These are phyloP conservation scores for Loriculus beryllinus DNA, from an alignment of 2,797 vertebrate species.

Conservation along the genomic window DNA sequence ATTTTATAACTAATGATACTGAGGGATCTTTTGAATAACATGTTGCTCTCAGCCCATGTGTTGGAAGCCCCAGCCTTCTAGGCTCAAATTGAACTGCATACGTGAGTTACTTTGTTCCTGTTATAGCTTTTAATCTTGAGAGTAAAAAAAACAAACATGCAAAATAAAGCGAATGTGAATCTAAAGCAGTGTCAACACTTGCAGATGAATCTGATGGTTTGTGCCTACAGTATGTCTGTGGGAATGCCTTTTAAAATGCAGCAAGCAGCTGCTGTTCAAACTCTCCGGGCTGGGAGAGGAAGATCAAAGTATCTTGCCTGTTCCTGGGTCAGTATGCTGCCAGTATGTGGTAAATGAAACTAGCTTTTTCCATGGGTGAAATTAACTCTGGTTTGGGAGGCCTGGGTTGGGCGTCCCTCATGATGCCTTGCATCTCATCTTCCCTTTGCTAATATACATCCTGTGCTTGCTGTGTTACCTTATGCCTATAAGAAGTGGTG, in stretches of 20 bases:
- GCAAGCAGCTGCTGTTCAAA: neutral
- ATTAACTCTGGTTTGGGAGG: neutral
- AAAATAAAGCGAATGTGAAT: neutral
- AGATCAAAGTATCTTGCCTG: neutral
- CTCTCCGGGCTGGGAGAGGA: neutral
- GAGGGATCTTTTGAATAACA: neutral
- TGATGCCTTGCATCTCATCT: neutral
- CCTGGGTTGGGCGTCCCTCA: neutral
- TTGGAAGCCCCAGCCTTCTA: neutral
- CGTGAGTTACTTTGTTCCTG: neutral
- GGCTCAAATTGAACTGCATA: neutral
- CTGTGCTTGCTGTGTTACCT: neutral
- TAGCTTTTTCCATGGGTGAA: neutral
- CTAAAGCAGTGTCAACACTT: neutral
- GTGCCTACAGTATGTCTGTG: neutral
- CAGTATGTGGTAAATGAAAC: neutral
- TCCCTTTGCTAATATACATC: neutral
- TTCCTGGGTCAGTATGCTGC: neutral
- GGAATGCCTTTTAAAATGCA: neutral
- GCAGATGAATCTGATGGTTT: neutral
- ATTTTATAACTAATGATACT: neutral
- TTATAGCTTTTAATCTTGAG: neutral
- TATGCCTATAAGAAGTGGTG: accelerated
- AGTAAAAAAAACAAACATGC: neutral
- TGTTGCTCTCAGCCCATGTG: neutral